Evolutionary conservation across 2,113 vertebrate genomes (phyloP), one percentile per base, ranked within the genome.

Genomic region (Coptodon bakossiorum): DNA sequence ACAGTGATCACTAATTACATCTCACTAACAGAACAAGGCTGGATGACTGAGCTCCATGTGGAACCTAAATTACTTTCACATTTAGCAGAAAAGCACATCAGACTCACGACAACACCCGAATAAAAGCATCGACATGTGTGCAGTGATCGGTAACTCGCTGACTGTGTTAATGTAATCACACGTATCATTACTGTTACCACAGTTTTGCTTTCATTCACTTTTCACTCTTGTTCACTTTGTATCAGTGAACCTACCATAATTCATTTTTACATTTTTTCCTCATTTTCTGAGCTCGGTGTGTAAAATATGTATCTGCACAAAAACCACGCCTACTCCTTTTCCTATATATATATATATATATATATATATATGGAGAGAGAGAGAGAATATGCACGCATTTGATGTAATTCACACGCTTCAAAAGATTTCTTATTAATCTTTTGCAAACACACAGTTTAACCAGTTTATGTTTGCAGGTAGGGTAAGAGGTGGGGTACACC

Each of bases 341-440:
- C 22, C 2, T 7, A 56, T 56, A 13, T 4, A 4, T 54, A 17
- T 4, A 48, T 16, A 14, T 14, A 45, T 6, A 2, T 7, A 0
- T 16, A 4, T 4, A 14, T 1, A 14, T 0, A 5, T 11, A 3
- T 12, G 5, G 1, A 34, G 3, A 36, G 4, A 40, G 1, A 19
- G 7, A 50, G 3, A 53, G 27, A 59, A 17, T 63, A 34, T 34
- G 5, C 29, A 19, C 2, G 6, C 59, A 31, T 57, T 29, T 57
- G 24, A 29, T 3, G 4, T 59, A 59, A 24, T 54, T 24, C n/a
- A 2, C n/a, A 56, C 1, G 2, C 3, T 54, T 54, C 53, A 24
- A 27, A 57, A 27, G 7, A 57, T 27, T 59, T 36, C 31, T 19
- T 11, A 2, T 66, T 36, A 36, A 36, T n/a, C 17, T n/a, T 66